These are phyloP conservation scores for Leptogaster cylindrica DNA, from an alignment of 2,888 invertebrate genomes.

Conservation along the genomic window DNA sequence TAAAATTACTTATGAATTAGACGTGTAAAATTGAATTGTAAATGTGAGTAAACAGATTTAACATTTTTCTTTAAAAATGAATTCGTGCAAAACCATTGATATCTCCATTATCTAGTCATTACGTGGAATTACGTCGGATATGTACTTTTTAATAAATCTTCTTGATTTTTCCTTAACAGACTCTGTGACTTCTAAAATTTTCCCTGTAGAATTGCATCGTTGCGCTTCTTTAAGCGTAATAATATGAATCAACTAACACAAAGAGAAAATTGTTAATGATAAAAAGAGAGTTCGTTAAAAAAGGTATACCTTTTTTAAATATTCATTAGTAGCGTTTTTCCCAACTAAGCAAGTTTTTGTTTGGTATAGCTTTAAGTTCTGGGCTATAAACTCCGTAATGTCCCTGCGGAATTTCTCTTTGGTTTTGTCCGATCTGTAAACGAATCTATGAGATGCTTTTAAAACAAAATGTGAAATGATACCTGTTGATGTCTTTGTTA, in stretches of 20 bases:
- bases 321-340: constrained; percentile 85
- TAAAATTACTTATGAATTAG: too few relatives aligned
- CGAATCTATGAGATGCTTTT: background rate
- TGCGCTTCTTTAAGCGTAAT: constrained; percentile 94
- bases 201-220: constrained; percentile 74
- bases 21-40: background rate
- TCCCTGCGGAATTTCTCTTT: constrained; percentile 85
- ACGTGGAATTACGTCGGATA: constrained; percentile 56
- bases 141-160: constrained; percentile 94
- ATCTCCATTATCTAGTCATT: constrained; percentile 1
- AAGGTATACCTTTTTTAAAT: constrained; percentile 85
- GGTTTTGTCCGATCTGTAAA: constrained; percentile 64
- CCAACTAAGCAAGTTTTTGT: constrained; percentile 84
- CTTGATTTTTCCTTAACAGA: constrained; percentile 89
- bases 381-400: constrained; percentile 83
- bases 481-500: too few relatives aligned
- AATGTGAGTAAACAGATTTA: background rate
- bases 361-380: constrained; percentile 86
- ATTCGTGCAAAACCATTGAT: too few relatives aligned
- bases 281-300: background rate
- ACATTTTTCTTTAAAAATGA: too few relatives aligned
- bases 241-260: constrained; percentile 84
- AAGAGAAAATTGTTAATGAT: constrained; percentile 51
- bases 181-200: constrained; percentile 55
- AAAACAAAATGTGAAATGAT: too few relatives aligned